These are phyloP conservation scores for Nasonia giraulti DNA, from an alignment of 1,140 invertebrate genomes.

Conservation along the genomic window DNA sequence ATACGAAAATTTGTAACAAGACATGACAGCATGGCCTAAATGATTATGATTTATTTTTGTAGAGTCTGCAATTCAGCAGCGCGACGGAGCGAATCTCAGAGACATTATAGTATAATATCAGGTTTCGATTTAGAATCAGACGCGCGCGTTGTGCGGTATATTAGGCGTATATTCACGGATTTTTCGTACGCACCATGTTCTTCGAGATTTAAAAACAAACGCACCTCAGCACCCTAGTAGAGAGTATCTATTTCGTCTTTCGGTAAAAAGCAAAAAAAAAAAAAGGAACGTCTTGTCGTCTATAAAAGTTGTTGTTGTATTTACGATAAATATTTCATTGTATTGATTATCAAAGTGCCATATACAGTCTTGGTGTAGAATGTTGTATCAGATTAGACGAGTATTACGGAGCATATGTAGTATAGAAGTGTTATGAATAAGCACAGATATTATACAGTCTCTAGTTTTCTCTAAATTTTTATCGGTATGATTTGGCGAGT, in stretches of 20 bases:
- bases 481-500: conserved; percentile 42
- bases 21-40: conserved; percentile 16
- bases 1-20: not conserved
- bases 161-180: not conserved
- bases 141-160: not conserved
- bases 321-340: conserved; percentile 19
- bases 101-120: not conserved
- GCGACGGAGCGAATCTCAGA: not conserved
- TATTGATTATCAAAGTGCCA: conserved; percentile 34
- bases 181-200: conserved; percentile 2
- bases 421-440: not conserved
- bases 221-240: conserved; percentile 4
- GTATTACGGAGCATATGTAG: not conserved
- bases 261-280: conserved; percentile 14
- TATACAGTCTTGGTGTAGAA: conserved; percentile 30
- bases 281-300: not conserved
- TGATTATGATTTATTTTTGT: not conserved
- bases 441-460: not conserved
- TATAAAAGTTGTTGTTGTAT: conserved; percentile 31
- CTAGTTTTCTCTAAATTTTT: not conserved
- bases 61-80: conserved; percentile 38
- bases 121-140: not conserved
- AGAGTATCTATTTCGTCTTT: conserved; percentile 23
- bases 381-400: conserved; percentile 15
- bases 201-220: not conserved